Percentiles rank a stretch among this genome's conserved stretches.
These are phyloP conservation scores for Pomatostomus ruficeps DNA, from an alignment of 2,113 vertebrate genomes.

Conservation along the genomic window DNA sequence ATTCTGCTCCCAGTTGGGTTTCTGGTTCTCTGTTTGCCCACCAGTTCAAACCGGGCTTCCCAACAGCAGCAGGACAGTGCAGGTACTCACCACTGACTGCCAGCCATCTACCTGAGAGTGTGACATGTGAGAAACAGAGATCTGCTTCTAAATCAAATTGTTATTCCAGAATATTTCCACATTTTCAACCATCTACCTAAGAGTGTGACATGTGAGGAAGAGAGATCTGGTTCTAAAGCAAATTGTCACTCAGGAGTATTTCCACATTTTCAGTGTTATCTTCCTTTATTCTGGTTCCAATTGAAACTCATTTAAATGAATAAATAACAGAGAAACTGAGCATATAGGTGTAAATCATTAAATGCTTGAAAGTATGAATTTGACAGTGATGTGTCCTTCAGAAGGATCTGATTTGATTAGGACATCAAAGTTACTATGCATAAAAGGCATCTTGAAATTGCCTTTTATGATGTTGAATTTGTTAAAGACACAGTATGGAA, in stretches of 20 bases:
- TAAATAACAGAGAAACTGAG: not conserved
- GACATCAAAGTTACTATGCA: not conserved
- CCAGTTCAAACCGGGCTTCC: not conserved
- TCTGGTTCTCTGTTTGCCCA: not conserved
- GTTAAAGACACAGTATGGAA: not conserved
- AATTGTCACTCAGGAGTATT: not conserved
- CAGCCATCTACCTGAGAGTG: not conserved
- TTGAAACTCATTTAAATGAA: not conserved
- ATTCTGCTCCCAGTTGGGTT: not conserved
- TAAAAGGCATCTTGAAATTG: slow-evolving; percentile 1
- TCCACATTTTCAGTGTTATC: not conserved
- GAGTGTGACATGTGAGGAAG: not conserved
- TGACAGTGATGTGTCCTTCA: not conserved
- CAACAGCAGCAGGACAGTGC: not conserved
- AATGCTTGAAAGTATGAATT: not conserved
- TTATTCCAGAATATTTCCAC: not conserved
- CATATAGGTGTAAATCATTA: not conserved
- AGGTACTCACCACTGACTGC: not conserved
- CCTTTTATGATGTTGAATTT: not conserved
- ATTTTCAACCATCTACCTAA: not conserved
- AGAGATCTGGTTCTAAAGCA: not conserved
- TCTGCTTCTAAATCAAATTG: not conserved
- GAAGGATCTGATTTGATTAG: not conserved
- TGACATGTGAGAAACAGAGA: not conserved
- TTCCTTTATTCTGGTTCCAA: not conserved